These are phyloP conservation scores for Cathartes aura DNA, from an alignment of 2,113 vertebrate species.

Conservation along the genomic window DNA sequence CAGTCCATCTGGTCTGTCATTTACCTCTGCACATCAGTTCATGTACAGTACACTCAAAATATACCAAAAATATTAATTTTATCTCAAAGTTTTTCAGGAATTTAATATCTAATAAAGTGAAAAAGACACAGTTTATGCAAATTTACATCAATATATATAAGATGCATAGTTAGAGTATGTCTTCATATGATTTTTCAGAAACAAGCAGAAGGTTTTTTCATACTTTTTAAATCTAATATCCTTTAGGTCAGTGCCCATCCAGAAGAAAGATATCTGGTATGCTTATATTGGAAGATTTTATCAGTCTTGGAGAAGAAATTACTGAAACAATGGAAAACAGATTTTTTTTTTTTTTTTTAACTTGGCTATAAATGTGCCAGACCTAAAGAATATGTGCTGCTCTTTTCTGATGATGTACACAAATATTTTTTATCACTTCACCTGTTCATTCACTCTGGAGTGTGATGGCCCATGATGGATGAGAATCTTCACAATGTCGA, in stretches of 20 bases:
- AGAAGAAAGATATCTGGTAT: neutral
- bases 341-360: neutral
- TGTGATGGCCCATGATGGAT: conserved; percentile 92
- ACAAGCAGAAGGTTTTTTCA: neutral
- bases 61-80: neutral
- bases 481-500: conserved; percentile 96
- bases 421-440: conserved; percentile 65
- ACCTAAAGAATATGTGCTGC: conserved; percentile 4
- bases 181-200: neutral
- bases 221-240: neutral
- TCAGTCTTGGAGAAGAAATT: neutral
- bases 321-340: neutral
- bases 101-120: neutral
- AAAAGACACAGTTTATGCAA: neutral
- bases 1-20: neutral
- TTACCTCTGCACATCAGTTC: neutral
- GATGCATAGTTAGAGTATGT: neutral
- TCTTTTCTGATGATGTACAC: neutral
- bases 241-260: neutral
- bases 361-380: neutral
- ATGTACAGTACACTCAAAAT: neutral
- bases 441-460: conserved; percentile 96
- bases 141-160: neutral
- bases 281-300: neutral
- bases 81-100: neutral